Evolutionary conservation across 2,888 invertebrate species (phyloP).

Genomic region (Euzophera pinguis): DNA sequence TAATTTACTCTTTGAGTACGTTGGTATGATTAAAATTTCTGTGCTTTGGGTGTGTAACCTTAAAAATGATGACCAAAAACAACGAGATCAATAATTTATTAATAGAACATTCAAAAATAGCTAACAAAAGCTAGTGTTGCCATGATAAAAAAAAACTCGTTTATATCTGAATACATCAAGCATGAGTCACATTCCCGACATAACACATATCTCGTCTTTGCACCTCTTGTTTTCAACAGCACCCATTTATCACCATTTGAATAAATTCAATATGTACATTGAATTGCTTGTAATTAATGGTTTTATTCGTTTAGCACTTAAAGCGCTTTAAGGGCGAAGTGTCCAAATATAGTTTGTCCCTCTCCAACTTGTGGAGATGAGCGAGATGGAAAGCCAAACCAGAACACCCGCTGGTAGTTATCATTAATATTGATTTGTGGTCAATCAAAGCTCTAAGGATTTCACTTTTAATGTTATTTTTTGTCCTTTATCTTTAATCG

Average conservation of each 20-base stretch:
- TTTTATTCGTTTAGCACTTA: conserved; percentile 80
- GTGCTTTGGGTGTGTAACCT: too few relatives aligned
- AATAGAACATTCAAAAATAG: conserved; percentile 15
- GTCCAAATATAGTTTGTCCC: conserved; percentile 66
- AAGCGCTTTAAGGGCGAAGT: conserved; percentile 76
- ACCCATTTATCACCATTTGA: conserved; percentile 78
- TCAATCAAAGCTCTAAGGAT: conserved; percentile 78
- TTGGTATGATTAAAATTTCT: too few relatives aligned
- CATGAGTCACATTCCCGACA: conserved; percentile 56
- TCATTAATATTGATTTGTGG: conserved; percentile 82
- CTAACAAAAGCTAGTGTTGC: conserved; percentile 4
- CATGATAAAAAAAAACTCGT: conserved; percentile 11
- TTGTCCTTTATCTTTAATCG: conserved; percentile 37
- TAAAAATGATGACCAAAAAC: neutral
- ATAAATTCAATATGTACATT: conserved; percentile 81
- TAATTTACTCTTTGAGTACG: too few relatives aligned
- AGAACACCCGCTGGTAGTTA: conserved; percentile 72
- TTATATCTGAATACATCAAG: conserved; percentile 33
- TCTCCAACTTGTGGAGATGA: conserved; percentile 35
- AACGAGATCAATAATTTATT: conserved; percentile 17
- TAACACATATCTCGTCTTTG: conserved; percentile 40
- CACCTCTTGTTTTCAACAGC: conserved; percentile 65
- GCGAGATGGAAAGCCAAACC: conserved; percentile 41
- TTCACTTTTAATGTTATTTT: conserved; percentile 76
- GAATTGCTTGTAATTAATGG: conserved; percentile 79